Percentiles rank a stretch among this genome's conserved stretches.
Conservation (phyloP, 2,113 vertebrate genomes). For the Fregetta grallaria region DNA sequence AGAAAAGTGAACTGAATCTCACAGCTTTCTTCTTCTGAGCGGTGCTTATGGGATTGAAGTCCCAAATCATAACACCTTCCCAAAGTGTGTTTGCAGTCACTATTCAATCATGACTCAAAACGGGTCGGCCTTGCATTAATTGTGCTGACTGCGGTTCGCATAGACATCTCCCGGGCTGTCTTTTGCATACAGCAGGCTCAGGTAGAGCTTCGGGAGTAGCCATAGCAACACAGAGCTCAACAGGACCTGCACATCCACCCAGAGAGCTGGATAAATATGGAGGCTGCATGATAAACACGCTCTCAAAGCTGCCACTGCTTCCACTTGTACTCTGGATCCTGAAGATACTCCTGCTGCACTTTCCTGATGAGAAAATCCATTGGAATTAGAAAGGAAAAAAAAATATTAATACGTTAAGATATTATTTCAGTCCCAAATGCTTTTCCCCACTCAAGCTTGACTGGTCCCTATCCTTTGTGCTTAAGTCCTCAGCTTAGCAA, state of each 20-base stretch:
- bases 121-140: fast-evolving
- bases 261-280: not conserved
- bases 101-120: not conserved
- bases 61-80: not conserved
- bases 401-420: not conserved
- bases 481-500: not conserved
- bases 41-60: not conserved
- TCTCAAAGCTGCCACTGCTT: not conserved
- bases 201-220: not conserved
- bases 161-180: not conserved
- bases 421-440: not conserved
- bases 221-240: not conserved
- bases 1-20: not conserved
- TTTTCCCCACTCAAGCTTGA: not conserved
- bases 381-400: not conserved
- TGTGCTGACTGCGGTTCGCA: fast-evolving
- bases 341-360: not conserved
- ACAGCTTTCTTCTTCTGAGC: not conserved
- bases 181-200: not conserved
- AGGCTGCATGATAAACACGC: fast-evolving
- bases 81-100: not conserved
- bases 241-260: not conserved
- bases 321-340: not conserved
- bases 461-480: not conserved
- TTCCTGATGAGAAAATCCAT: not conserved